Conservation (phyloP, 2,797 vertebrate species). For the Aulostomus chinensis region DNA sequence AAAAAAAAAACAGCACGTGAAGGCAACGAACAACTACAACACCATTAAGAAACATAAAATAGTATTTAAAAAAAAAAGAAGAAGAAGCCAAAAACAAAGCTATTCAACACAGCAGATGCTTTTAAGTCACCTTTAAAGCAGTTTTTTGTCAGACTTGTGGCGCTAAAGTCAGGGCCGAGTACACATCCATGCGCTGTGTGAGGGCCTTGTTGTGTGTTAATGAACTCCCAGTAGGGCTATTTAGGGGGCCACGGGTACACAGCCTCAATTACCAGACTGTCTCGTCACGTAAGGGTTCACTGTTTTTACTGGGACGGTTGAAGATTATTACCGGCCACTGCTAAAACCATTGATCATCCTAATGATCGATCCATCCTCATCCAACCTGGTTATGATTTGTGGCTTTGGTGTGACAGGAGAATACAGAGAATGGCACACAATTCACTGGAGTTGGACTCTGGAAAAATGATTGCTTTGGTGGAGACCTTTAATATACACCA, state of each 20-base stretch:
- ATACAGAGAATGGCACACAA: not conserved
- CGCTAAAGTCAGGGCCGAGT: too few species aligned
- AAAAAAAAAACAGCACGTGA: too few species aligned
- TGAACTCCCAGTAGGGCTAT: constrained; percentile 28
- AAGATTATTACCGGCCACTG: constrained; percentile 1
- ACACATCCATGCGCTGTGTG: too few species aligned
- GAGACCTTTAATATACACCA: too few species aligned
- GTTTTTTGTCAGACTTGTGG: too few species aligned
- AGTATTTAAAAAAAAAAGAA: too few species aligned
- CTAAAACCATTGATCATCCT: constrained; percentile 8
- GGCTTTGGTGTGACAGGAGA: not conserved
- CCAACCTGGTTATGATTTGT: not conserved
- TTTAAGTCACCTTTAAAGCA: too few species aligned
- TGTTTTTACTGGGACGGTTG: constrained; percentile 2
- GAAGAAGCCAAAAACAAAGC: too few species aligned
- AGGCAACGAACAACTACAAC: too few species aligned
- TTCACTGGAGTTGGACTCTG: not conserved
- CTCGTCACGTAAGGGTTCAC: constrained; percentile 12
- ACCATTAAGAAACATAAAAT: too few species aligned
- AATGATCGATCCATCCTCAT: constrained; percentile 10
- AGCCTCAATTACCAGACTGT: constrained; percentile 28
- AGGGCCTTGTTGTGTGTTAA: constrained; percentile 24
- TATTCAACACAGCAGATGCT: too few species aligned
- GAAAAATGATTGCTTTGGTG: not conserved
- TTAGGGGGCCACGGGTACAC: constrained; percentile 1